Evolutionary conservation across 2,888 invertebrate species (phyloP).

Genomic region (Chrysolina haemoptera): DNA sequence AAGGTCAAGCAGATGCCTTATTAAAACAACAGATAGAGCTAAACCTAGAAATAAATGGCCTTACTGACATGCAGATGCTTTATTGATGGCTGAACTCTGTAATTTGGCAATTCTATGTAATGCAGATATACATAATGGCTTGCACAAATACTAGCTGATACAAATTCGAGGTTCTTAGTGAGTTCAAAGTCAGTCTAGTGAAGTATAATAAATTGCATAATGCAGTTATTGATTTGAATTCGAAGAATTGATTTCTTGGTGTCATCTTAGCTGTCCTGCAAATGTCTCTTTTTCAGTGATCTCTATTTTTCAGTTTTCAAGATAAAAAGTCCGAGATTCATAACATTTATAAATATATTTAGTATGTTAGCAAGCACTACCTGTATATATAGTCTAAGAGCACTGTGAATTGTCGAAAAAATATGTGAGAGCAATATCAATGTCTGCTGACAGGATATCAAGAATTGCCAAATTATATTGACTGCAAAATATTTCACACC

Average conservation of each 20-base stretch:
- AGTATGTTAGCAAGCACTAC: background rate
- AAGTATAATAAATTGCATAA: too few relatives aligned
- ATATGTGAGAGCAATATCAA: background rate
- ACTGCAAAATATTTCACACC: slow-evolving; percentile 5
- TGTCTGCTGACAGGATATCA: background rate
- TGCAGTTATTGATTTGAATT: too few relatives aligned
- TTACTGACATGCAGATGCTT: slow-evolving; percentile 56
- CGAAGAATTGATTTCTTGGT: too few relatives aligned
- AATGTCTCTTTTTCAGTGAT: too few relatives aligned
- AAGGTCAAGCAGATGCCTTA: slow-evolving; percentile 63
- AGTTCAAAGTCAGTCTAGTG: too few relatives aligned
- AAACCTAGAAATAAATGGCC: slow-evolving; percentile 54
- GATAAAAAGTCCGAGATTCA: too few relatives aligned
- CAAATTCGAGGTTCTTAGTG: too few relatives aligned
- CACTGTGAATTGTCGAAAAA: background rate
- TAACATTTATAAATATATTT: too few relatives aligned
- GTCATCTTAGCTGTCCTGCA: too few relatives aligned
- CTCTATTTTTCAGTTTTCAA: too few relatives aligned
- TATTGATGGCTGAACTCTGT: slow-evolving; percentile 54
- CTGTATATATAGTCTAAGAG: background rate
- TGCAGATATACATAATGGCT: background rate
- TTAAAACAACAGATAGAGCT: slow-evolving; percentile 63
- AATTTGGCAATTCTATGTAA: slow-evolving; percentile 28
- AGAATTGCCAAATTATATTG: background rate
- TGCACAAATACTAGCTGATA: background rate